Base-by-base conservation (phyloP, 2,888 invertebrate species). In the Acrobasis suavella region DNA sequence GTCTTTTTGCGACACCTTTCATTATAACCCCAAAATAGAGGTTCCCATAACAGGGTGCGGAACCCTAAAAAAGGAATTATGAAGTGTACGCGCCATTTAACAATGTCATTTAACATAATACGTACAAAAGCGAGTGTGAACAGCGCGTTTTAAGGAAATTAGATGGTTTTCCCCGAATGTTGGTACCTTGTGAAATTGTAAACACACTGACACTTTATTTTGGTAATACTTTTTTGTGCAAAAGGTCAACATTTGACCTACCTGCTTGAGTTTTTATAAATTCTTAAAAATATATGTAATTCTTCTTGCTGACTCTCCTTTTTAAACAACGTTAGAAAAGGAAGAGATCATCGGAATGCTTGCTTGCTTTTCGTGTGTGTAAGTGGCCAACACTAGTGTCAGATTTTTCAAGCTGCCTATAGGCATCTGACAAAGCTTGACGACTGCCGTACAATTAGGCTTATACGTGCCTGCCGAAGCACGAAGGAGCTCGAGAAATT, bases 91-190 rank as follows among this genome's bases (percentile, higher is more conserved):
- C 60, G 60, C 63, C 63, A 65, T 65, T 67, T 55, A 60, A 52
- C 62, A 65, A 42, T 42, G 55, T 62, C 63, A 38, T 64, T 66
- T 62, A 60, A 58, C 60, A 54, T 64, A 63, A 65, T 61, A 46
- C 54, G 52, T 32, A 60, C 60, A 32, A 39, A 54, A 60, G 32
- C 62, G 54, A 15, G 32, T 55, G 55, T 17, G 38, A 55, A 15
- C 46, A 66, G 63, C 55, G 59, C 14, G 59, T 62, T 64, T 67
- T 62, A 61, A 61, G 65, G 67, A 67, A 63, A 67, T 67, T 67
- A 67, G 64, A 66, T 61, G 50, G 63, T 50, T 56, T 55, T 10
- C 17, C 10, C 61, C 60, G 65, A 63, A 65, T 39, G 62, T 59
- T 58, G 32, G 32, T 32, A 15, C 55, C 39, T 58, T 38, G 58